Conservation (phyloP, 2,797 vertebrate species). For the Holocentrus rufus region DNA sequence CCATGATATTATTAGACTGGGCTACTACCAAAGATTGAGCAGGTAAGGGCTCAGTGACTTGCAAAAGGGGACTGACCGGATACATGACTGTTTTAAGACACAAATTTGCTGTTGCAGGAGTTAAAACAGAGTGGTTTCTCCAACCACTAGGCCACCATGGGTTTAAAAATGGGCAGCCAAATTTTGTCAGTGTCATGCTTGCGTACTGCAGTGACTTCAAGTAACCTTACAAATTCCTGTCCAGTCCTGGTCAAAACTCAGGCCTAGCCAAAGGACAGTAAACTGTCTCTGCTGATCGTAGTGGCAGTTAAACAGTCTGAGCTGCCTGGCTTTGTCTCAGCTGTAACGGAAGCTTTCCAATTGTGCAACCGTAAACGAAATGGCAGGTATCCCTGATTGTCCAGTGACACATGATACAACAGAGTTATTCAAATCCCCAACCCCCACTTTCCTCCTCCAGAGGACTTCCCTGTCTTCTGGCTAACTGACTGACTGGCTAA, state of each 20-base stretch:
- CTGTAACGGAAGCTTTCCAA: conserved; percentile 71
- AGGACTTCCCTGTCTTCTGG: conserved; percentile 53
- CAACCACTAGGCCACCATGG: background rate
- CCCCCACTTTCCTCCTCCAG: conserved; percentile 7
- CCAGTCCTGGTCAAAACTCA: background rate
- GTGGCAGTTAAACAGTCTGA: conserved; percentile 65
- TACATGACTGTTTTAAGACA: background rate
- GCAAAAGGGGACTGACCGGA: background rate
- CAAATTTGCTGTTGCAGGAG: background rate
- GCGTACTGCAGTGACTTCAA: conserved; percentile 14
- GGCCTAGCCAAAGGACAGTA: background rate
- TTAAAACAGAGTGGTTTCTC: no score
- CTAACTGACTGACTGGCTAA: conserved; percentile 43
- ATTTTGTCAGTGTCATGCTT: background rate
- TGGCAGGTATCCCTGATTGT: conserved; percentile 55
- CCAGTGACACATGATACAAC: conserved; percentile 67
- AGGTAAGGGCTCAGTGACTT: background rate
- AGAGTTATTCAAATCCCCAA: conserved; percentile 14
- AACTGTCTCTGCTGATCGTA: conserved; percentile 7
- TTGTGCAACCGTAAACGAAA: conserved; percentile 61
- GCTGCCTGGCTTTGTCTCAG: conserved; percentile 62
- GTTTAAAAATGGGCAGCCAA: background rate
- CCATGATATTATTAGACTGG: background rate
- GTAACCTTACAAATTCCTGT: background rate
- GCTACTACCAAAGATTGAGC: background rate